Percentiles rank a stretch among this genome's conserved stretches.
These are phyloP conservation scores for Chionodraco myersi DNA, from an alignment of 2,113 vertebrate species.

Conservation along the genomic window DNA sequence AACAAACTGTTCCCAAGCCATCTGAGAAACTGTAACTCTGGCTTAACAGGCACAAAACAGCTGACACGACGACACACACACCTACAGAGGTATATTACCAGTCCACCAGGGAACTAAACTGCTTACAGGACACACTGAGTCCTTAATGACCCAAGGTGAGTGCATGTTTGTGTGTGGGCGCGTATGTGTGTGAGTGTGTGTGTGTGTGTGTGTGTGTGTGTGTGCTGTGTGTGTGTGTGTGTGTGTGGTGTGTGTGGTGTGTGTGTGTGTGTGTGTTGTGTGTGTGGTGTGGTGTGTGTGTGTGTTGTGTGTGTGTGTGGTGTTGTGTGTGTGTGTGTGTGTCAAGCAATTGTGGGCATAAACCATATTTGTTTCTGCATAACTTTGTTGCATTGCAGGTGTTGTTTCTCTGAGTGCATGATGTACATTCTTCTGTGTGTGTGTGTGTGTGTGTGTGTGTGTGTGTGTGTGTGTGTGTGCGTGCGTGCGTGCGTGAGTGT, in stretches of 20 bases:
- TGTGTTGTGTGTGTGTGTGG: conserved; percentile 27
- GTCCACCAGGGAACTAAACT: conserved; percentile 77
- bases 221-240: neutral
- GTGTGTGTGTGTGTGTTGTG: conserved; percentile 3
- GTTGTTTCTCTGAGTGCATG: conserved; percentile 24
- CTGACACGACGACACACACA: conserved; percentile 71
- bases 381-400: conserved; percentile 52
- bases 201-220: neutral
- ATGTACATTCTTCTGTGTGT: neutral
- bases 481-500: no score
- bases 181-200: conserved; percentile 29
- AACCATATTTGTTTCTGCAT: conserved; percentile 51
- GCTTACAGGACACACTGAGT: conserved; percentile 81
- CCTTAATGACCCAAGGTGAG: conserved; percentile 74
- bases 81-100: conserved; percentile 64
- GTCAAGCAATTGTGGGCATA: conserved; percentile 8
- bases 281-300: conserved; percentile 3
- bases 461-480: no score
- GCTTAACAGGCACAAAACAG: conserved; percentile 80
- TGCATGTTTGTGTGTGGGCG: conserved; percentile 39
- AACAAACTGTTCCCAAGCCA: conserved; percentile 75
- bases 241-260: conserved; percentile 13
- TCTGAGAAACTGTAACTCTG: conserved; percentile 76
- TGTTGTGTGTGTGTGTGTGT: neutral
- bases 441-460: no score